These are phyloP conservation scores for Pseudopodoces humilis DNA, from an alignment of 2,113 vertebrate species.

Conservation along the genomic window DNA sequence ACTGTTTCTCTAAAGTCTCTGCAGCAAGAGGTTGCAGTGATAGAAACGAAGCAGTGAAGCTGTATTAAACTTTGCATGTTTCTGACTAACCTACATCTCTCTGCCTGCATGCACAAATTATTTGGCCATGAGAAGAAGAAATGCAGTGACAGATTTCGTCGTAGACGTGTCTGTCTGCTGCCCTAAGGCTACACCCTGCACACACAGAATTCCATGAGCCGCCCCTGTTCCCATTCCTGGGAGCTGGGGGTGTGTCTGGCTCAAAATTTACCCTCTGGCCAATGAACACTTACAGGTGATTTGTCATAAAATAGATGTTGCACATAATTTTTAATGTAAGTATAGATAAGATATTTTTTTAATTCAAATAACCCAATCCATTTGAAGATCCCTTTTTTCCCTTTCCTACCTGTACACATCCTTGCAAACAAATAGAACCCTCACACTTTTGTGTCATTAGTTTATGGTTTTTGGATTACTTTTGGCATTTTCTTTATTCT, in stretches of 20 bases:
- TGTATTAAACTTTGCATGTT: not conserved
- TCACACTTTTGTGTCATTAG: not conserved
- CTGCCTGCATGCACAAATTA: not conserved
- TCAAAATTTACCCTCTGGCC: not conserved
- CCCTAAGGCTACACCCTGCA: not conserved
- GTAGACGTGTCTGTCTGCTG: not conserved
- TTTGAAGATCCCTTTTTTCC: not conserved
- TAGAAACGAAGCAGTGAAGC: not conserved
- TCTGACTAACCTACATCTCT: not conserved
- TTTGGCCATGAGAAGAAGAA: not conserved
- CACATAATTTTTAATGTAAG: not conserved
- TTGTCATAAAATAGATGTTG: not conserved
- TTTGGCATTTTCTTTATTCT: not conserved
- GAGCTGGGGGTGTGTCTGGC: not conserved
- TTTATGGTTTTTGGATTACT: not conserved
- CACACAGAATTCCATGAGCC: not conserved
- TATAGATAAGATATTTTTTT: not conserved
- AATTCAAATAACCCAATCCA: rapidly evolving
- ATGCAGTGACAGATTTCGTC: not conserved
- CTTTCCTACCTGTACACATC: not conserved
- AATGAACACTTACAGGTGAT: not conserved
- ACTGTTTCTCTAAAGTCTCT: not conserved
- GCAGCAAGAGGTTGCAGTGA: not conserved
- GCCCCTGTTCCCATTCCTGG: not conserved
- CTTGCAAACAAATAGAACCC: not conserved